Evolutionary conservation across 64 coral and sea anemone genomes (phyloP), one percentile per base, ranked within the genome.

Genomic region (Cladopsammia gracilis): DNA sequence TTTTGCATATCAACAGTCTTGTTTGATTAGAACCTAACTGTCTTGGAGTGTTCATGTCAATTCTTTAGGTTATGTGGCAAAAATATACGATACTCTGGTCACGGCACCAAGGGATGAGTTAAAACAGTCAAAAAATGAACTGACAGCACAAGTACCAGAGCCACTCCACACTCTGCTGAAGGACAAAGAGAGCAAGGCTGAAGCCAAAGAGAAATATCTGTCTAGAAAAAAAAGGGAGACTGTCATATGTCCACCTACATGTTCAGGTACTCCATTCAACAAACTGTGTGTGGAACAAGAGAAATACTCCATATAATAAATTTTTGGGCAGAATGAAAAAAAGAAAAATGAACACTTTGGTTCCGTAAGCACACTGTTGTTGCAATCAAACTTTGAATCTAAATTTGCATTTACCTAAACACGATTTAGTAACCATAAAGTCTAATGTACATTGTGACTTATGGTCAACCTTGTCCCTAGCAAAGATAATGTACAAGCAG

Each of bases 31-130:
- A 20, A 75, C 24, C 2, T 52, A 76, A 76, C 87, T 73, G 60
- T 76, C 71, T 70, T 8, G 47, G 68, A 86, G 54, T 88, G 12
- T 75, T 22, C 74, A 54, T 26, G 25, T n/a, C n/a, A n/a, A n/a
- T n/a, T n/a, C n/a, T 75, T 88, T 18, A 92, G 81, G 48, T 64
- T 92, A 92, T 86, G 81, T 92, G 61, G 80, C 77, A 48, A 64
- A 92, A 86, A 74, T 92, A 47, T 92, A 58, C 50, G 49, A 82
- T 3, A 76, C 82, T 16, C 70, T 93, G 25, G 25, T 86, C 3
- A 86, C 24, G 9, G 86, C 90, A 57, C 81, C 90, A 75, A 86
- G 71, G 18, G 53, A 60, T 77, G 90, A 93, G 25, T 62, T 93
- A 48, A 75, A 93, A 19, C 9, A 14, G 24, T 75, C 86, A 24